Base-by-base conservation (phyloP, 2,888 invertebrate genomes). In the Blera fallax region DNA sequence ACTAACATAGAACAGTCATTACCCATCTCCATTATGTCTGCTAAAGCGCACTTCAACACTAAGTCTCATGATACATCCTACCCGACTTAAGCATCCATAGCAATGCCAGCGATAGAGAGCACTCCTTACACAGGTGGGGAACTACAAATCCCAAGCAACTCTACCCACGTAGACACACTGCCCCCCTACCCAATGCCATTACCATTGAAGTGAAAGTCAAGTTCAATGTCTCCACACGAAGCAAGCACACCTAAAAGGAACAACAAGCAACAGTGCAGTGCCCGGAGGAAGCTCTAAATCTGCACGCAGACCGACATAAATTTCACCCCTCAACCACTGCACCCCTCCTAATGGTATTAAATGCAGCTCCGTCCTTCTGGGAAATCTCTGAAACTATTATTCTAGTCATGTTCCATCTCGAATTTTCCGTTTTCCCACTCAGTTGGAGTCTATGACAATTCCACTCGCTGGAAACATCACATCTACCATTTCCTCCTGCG, bases 121-220 rank as follows among this genome's bases (percentile, higher is more conserved):
- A n/a, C 40, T 21, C 64, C 34, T 34, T 8, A 6, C 14, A 24
- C 69, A 79, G 74, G 84, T 84, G 73, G 64, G 50, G 62, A 64
- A 58, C 58, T 58, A 32, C 43, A 45, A 54, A 29, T 52, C 37
- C 52, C 50, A 34, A 54, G 21, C 24, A 43, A 58, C 54, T 54
- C 43, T 69, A 50, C 67, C 60, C 45, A 37, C 48, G 64, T 62
- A 48, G 16, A 65, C 34, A 60, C 48, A 60, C 24, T 32, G 21
- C 21, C 45, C 32, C 62, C 14, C 43, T 24, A 10, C 18, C 65
- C 65, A 16, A 29, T 67, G 1, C 48, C 54, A 80, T 67, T 74
- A 70, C 21, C 50, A 65, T 62, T 77, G 76, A 70, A 85, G 81
- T 85, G 85, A 85, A 85, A 85, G 85, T 85, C 85, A 85, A 85